These are phyloP conservation scores for Chrysemys picta DNA, from an alignment of 2,113 vertebrate genomes.

Conservation along the genomic window DNA sequence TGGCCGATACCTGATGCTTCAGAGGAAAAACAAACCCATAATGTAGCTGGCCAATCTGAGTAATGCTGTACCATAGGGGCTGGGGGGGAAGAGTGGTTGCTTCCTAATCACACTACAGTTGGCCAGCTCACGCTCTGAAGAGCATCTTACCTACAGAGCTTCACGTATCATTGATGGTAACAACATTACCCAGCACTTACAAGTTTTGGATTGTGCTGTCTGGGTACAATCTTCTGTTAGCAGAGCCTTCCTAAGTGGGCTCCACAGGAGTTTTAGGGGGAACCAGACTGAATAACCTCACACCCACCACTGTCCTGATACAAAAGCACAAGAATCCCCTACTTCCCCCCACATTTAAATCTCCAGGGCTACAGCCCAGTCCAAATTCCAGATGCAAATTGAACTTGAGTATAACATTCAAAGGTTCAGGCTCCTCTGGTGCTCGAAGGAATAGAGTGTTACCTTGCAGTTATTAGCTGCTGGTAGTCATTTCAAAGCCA, in stretches of 20 bases:
- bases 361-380: constrained; percentile 49
- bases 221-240: background rate
- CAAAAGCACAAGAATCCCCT: background rate
- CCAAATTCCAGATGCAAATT: constrained; percentile 62
- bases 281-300: background rate
- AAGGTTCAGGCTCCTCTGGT: constrained; percentile 57
- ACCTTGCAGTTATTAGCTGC: constrained; percentile 64
- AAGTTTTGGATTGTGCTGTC: constrained; percentile 40
- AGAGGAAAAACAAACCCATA: background rate
- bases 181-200: background rate
- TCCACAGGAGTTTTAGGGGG: background rate
- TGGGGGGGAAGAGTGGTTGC: background rate
- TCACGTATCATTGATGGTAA: background rate
- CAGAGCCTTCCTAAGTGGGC: background rate
- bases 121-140: background rate
- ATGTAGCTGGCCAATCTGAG: background rate
- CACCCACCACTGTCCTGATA: background rate
- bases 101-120: background rate
- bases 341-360: constrained; percentile 43
- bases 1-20: background rate
- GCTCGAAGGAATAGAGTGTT: constrained; percentile 68
- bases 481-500: constrained; percentile 71
- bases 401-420: constrained; percentile 70
- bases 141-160: constrained; percentile 7
- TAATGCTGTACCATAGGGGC: background rate